Percentiles rank a stretch among this genome's conserved stretches.
Evolutionary conservation across 23 tunicate species (phyloP).

Genomic region (Styela plicata): DNA sequence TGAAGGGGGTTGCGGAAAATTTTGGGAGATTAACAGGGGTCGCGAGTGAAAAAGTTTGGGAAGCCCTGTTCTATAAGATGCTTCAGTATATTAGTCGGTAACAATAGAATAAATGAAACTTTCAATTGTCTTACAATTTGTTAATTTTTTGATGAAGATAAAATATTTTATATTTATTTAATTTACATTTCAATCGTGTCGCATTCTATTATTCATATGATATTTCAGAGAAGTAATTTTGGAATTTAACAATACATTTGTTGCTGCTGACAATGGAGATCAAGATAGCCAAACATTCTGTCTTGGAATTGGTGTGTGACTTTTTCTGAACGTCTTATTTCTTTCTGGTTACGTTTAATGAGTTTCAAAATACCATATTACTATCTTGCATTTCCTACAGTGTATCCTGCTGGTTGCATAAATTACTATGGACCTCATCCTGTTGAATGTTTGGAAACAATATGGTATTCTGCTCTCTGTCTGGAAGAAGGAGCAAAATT

Average conservation of each 20-base stretch:
- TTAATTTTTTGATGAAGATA: too few relatives aligned
- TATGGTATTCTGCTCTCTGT: conserved; percentile 20
- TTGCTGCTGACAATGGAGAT: too few relatives aligned
- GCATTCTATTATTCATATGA: background rate
- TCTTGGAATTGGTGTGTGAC: background rate
- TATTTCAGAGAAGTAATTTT: too few relatives aligned
- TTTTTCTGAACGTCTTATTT: background rate
- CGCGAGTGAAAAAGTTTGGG: too few relatives aligned
- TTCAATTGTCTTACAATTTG: too few relatives aligned
- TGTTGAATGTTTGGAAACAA: conserved; percentile 14
- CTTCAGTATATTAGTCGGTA: background rate
- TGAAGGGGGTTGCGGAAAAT: too few relatives aligned
- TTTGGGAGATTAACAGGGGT: too few relatives aligned
- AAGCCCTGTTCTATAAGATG: too few relatives aligned
- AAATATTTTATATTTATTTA: too few relatives aligned
- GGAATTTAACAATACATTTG: too few relatives aligned
- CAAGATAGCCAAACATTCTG: too few relatives aligned
- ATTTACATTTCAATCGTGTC: background rate
- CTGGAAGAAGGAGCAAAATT: conserved; percentile 3
- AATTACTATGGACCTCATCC: too few relatives aligned
- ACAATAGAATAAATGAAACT: background rate
- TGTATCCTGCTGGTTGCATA: conserved; percentile 8
- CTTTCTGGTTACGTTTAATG: background rate
- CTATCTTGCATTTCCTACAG: background rate
- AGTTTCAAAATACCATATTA: background rate